Conservation (phyloP, 2,888 invertebrate species). For the Synergus gifuensis region DNA sequence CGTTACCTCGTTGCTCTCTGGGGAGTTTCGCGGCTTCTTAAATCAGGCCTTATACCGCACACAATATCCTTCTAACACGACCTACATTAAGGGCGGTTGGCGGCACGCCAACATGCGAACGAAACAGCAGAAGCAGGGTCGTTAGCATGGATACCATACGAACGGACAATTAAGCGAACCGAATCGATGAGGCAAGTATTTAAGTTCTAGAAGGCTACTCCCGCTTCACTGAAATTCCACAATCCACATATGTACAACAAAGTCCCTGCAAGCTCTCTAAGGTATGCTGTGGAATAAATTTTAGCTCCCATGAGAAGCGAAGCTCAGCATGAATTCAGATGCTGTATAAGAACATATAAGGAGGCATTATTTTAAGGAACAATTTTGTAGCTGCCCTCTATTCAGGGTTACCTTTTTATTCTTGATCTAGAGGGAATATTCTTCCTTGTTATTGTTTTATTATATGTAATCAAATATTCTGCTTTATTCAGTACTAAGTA, state of each 20-base stretch:
- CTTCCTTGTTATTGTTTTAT: too few relatives aligned
- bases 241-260: not conserved
- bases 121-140: constrained; percentile 58
- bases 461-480: too few relatives aligned
- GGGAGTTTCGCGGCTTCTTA: constrained; percentile 39
- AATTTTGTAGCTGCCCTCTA: not conserved
- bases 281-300: constrained; percentile 2
- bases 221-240: not conserved
- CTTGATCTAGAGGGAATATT: too few relatives aligned
- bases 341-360: not conserved
- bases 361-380: not conserved
- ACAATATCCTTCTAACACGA: constrained; percentile 64
- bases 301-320: not conserved
- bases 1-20: not conserved
- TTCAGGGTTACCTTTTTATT: too few relatives aligned
- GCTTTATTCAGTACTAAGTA: too few relatives aligned
- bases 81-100: constrained; percentile 65
- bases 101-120: constrained; percentile 62
- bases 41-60: constrained; percentile 48
- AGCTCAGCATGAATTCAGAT: not conserved
- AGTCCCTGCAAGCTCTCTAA: not conserved
- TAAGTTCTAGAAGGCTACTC: constrained; percentile 7
- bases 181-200: constrained; percentile 47
- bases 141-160: constrained; percentile 50
- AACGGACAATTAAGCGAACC: constrained; percentile 52